Conservation (phyloP, 2,888 invertebrate genomes). For the Caenorhabditis uteleia region DNA sequence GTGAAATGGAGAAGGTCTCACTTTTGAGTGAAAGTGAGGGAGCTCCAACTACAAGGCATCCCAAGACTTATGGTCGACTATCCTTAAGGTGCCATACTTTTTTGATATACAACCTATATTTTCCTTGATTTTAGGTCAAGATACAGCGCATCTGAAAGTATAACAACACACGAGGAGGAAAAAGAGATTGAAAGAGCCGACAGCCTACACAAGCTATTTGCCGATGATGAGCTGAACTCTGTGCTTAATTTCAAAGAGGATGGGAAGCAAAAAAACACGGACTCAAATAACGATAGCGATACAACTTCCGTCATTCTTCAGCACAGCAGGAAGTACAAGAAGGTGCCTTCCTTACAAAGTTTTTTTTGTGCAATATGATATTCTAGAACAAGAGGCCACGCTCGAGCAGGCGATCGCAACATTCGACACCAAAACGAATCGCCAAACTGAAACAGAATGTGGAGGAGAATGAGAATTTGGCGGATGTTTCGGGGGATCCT, state of each 20-base stretch:
- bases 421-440: slow-evolving; percentile 23
- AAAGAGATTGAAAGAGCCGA: slow-evolving; percentile 32
- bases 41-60: slow-evolving; percentile 3
- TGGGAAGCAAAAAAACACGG: slow-evolving; percentile 13
- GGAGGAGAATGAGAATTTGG: slow-evolving; percentile 1
- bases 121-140: slow-evolving; percentile 11
- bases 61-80: slow-evolving; percentile 23
- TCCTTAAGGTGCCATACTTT: slow-evolving; percentile 31
- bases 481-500: slow-evolving; percentile 12
- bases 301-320: slow-evolving; percentile 38
- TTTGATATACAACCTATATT: not conserved
- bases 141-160: slow-evolving; percentile 34
- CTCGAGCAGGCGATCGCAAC: slow-evolving; percentile 24
- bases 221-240: slow-evolving; percentile 45
- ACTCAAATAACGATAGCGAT: slow-evolving; percentile 41
- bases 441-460: slow-evolving; percentile 20
- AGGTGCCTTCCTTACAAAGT: no score
- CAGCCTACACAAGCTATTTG: slow-evolving; percentile 25
- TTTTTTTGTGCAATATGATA: no score
- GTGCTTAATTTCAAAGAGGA: slow-evolving; percentile 46
- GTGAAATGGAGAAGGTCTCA: slow-evolving; percentile 46
- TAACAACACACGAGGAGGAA: slow-evolving; percentile 34
- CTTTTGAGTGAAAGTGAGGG: slow-evolving; percentile 35
- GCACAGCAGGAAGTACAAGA: slow-evolving; percentile 20
- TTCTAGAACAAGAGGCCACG: slow-evolving; percentile 31